These are phyloP conservation scores for Aphelinus certus DNA, from an alignment of 1,140 invertebrate species.

Conservation along the genomic window DNA sequence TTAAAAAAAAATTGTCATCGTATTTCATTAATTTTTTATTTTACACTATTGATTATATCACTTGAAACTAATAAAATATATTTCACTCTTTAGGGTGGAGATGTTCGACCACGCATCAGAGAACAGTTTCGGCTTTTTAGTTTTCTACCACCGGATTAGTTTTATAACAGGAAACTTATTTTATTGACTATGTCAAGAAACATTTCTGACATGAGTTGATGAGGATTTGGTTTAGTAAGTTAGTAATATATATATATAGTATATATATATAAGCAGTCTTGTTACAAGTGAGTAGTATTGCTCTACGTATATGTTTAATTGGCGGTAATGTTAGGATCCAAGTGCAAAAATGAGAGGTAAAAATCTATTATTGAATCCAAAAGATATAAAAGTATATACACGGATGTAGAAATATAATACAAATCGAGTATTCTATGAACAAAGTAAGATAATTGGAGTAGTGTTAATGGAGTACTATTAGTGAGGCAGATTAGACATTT, in stretches of 20 bases:
- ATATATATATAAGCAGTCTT: slow-evolving; percentile 39
- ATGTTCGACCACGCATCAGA: slow-evolving; percentile 89
- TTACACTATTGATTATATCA: background rate
- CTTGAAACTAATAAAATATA: slow-evolving; percentile 19
- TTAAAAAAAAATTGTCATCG: slow-evolving; percentile 2
- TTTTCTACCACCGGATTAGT: slow-evolving; percentile 86
- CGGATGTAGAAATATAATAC: background rate
- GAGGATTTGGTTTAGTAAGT: slow-evolving; percentile 23
- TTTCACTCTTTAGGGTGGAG: slow-evolving; percentile 79
- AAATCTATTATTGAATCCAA: slow-evolving; percentile 26
- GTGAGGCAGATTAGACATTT: too few species aligned
- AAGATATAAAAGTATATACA: slow-evolving; percentile 27
- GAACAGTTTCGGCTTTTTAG: slow-evolving; percentile 90
- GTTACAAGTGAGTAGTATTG: slow-evolving; percentile 43
- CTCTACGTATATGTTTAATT: slow-evolving; percentile 41
- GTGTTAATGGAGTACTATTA: too few species aligned
- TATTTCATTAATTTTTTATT: slow-evolving; percentile 31
- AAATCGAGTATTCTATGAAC: too few species aligned
- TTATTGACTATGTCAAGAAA: background rate
- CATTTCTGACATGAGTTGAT: background rate
- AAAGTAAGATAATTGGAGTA: too few species aligned
- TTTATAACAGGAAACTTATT: slow-evolving; percentile 18
- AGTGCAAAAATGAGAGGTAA: slow-evolving; percentile 17
- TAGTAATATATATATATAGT: background rate
- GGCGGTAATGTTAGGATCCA: slow-evolving; percentile 33